Evolutionary conservation across 2,113 vertebrate genomes (phyloP).

Genomic region (Urocynchramus pylzowi): DNA sequence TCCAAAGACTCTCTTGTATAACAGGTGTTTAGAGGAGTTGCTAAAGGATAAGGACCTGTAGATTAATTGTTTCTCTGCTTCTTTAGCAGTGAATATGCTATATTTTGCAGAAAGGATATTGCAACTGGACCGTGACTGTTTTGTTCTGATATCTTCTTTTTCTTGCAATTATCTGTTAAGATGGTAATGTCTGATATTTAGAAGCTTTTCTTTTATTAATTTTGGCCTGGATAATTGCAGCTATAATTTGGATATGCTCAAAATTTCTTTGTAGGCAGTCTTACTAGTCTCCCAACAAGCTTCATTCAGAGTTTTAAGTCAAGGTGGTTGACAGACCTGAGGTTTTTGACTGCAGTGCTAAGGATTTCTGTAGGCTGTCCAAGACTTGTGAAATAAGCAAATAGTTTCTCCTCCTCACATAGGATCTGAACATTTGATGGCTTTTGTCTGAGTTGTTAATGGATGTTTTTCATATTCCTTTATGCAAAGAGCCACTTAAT

Average conservation of each 20-base stretch:
- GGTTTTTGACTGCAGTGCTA: not conserved
- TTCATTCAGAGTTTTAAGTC: not conserved
- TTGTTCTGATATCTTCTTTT: not conserved
- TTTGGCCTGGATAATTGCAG: not conserved
- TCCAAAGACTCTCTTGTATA: not conserved
- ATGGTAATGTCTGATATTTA: not conserved
- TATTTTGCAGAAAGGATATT: not conserved
- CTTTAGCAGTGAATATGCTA: not conserved
- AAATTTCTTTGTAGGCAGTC: not conserved
- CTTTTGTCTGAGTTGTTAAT: not conserved
- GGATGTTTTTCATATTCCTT: not conserved
- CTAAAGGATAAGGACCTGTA: not conserved
- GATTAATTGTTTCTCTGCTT: not conserved
- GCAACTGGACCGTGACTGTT: not conserved
- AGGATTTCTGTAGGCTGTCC: not conserved
- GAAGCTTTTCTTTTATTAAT: not conserved
- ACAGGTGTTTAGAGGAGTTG: not conserved
- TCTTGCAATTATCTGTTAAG: not conserved
- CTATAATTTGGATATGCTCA: not conserved
- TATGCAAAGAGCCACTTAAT: not conserved
- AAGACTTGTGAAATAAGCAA: not conserved
- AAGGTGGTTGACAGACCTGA: not conserved
- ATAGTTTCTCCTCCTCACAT: not conserved
- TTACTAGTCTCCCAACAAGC: not conserved
- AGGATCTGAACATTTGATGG: not conserved